A percentile compares a stretch with the other conserved stretches of the same genome.
phyloP scores from a whole-genome alignment of 2,888 invertebrate species.

The Drosophila helvetica region DNA sequence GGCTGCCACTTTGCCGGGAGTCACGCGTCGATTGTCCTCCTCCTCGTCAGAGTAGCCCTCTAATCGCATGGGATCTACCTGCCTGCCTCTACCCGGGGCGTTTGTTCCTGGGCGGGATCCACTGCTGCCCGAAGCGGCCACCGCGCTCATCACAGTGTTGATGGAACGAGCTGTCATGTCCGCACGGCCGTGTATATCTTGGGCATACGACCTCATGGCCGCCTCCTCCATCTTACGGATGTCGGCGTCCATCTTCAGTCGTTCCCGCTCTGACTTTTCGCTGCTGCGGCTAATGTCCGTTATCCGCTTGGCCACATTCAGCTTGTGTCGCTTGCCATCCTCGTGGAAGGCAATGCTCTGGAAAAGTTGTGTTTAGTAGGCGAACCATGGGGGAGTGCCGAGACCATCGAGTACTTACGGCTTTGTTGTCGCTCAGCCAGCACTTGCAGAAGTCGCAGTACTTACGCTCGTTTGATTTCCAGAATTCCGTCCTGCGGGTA shows the following conservation, averaged over 20 bases:
- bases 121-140: constrained; percentile 86
- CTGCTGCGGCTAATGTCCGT: constrained; percentile 93
- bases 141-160: constrained; percentile 71
- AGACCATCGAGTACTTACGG: constrained; percentile 85
- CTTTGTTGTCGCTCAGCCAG: constrained; percentile 99
- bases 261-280: constrained; percentile 90
- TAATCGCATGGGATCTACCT: constrained; percentile 82
- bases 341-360: constrained; percentile 98
- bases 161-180: constrained; percentile 82
- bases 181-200: constrained; percentile 87
- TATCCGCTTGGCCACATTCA: constrained; percentile 94
- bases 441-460: constrained; percentile 99
- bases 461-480: constrained; percentile 98
- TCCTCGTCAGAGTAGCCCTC: constrained; percentile 82
- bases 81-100: constrained; percentile 48
- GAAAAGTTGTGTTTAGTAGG: not conserved
- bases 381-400: not conserved
- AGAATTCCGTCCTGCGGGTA: constrained; percentile 93
- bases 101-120: constrained; percentile 84
- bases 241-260: constrained; percentile 90
- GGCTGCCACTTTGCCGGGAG: constrained; percentile 16
- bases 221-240: constrained; percentile 95
- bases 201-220: constrained; percentile 93
- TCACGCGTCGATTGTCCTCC: constrained; percentile 67
- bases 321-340: constrained; percentile 95